These are phyloP conservation scores for Napeogenes inachia DNA, from an alignment of 2,888 invertebrate genomes.

Conservation along the genomic window DNA sequence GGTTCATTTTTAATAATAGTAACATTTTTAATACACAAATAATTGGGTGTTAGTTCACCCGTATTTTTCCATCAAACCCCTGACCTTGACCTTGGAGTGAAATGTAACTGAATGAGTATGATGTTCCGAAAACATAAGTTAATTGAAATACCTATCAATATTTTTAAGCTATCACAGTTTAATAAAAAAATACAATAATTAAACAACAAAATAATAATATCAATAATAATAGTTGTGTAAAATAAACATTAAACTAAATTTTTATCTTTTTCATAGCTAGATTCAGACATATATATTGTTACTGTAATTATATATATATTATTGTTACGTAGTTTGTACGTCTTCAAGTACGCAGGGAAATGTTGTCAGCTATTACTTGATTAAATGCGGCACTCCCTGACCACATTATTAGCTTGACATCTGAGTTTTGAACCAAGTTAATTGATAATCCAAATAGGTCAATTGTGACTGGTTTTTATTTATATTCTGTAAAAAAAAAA, in stretches of 20 bases:
- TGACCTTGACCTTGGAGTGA: neutral
- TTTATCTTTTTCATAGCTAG: too few species aligned
- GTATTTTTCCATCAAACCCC: neutral
- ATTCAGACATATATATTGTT: too few species aligned
- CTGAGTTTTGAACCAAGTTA: constrained; percentile 26
- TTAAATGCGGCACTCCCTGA: constrained; percentile 28
- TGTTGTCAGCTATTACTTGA: constrained; percentile 30
- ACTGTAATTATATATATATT: too few species aligned
- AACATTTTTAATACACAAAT: too few species aligned
- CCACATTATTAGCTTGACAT: constrained; percentile 20
- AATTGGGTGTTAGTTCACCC: too few species aligned
- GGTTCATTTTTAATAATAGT: too few species aligned
- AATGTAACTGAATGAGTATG: neutral
- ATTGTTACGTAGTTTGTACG: constrained; percentile 8
- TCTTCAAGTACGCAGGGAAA: constrained; percentile 8
- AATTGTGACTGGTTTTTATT: constrained; percentile 1
- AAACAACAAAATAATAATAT: too few species aligned
- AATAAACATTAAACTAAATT: too few species aligned
- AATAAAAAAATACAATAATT: too few species aligned
- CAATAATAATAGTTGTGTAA: too few species aligned
- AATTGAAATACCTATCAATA: too few species aligned
- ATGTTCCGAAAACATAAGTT: neutral
- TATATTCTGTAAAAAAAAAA: neutral
- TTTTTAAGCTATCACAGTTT: too few species aligned
- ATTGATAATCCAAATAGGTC: constrained; percentile 21